phyloP scores from a whole-genome alignment of 2,888 invertebrate species.

The Aporophyla lueneburgensis region DNA sequence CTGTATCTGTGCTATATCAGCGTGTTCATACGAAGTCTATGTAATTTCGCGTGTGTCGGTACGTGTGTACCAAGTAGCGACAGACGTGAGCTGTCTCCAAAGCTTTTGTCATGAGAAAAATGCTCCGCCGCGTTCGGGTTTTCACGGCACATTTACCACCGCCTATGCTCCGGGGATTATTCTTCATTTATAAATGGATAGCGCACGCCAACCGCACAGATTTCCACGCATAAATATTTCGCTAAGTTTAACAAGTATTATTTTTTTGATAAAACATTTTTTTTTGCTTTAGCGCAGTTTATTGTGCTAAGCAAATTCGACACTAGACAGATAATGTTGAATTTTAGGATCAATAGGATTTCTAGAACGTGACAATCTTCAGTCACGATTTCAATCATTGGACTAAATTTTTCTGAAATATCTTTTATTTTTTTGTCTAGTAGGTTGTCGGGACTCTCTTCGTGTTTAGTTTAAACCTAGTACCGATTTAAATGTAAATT shows the following conservation, averaged over 20 bases:
- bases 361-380: slow-evolving; percentile 39
- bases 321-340: slow-evolving; percentile 10
- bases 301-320: slow-evolving; percentile 13
- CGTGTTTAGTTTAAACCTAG: not conserved
- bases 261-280: slow-evolving; percentile 61
- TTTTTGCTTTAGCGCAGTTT: slow-evolving; percentile 23
- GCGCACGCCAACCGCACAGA: slow-evolving; percentile 81
- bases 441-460: slow-evolving; percentile 10
- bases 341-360: slow-evolving; percentile 38
- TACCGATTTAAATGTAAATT: slow-evolving; percentile 17
- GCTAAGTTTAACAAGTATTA: slow-evolving; percentile 70
- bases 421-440: slow-evolving; percentile 7
- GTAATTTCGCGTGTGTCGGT: slow-evolving; percentile 67
- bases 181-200: slow-evolving; percentile 88
- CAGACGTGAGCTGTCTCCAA: slow-evolving; percentile 80
- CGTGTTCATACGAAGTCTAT: slow-evolving; percentile 51
- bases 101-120: slow-evolving; percentile 87
- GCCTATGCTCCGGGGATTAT: slow-evolving; percentile 84
- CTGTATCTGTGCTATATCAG: slow-evolving; percentile 46
- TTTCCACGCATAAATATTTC: slow-evolving; percentile 81
- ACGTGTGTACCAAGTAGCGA: slow-evolving; percentile 68
- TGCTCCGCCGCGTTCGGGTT: slow-evolving; percentile 83
- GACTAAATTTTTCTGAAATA: slow-evolving; percentile 25
- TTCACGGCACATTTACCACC: slow-evolving; percentile 87
- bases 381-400: slow-evolving; percentile 48